A percentile compares a stretch with the other conserved stretches of the same genome.
Evolutionary conservation across 2,888 invertebrate genomes (phyloP).

Genomic region (Platypus cylindrus): DNA sequence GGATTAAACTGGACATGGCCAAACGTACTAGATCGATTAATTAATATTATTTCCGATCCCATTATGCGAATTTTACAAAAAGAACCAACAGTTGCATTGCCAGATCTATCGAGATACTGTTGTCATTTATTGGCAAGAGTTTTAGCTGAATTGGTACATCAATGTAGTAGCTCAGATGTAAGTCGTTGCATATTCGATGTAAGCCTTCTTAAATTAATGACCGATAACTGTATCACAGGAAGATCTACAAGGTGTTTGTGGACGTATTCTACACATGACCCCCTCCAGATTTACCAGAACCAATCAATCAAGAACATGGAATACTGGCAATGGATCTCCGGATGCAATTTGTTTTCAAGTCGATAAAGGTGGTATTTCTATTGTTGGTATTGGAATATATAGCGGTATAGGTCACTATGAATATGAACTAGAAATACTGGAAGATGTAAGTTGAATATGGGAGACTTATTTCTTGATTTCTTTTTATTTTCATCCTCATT

Average conservation of each 20-base stretch:
- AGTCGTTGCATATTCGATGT: constrained; percentile 20
- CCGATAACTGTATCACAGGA: constrained; percentile 33
- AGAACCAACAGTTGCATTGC: constrained; percentile 29
- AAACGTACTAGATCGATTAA: constrained; percentile 69
- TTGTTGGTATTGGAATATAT: constrained; percentile 84
- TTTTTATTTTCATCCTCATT: neutral
- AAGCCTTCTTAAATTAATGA: neutral
- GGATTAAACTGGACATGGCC: constrained; percentile 32
- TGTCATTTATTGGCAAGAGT: constrained; percentile 71
- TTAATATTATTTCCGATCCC: constrained; percentile 72
- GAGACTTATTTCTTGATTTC: neutral
- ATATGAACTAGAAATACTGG: constrained; percentile 81
- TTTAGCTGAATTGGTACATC: constrained; percentile 75
- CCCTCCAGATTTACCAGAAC: constrained; percentile 84
- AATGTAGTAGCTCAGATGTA: constrained; percentile 63
- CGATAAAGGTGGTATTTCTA: constrained; percentile 75
- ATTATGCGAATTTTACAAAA: constrained; percentile 45
- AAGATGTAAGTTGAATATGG: constrained; percentile 44
- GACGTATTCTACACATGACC: constrained; percentile 71
- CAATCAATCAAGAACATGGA: constrained; percentile 87
- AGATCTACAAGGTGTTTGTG: constrained; percentile 57
- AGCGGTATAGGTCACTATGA: constrained; percentile 81
- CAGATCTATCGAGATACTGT: constrained; percentile 40
- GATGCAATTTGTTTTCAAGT: constrained; percentile 94
- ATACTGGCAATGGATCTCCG: constrained; percentile 91